Evolutionary conservation across 2,888 invertebrate genomes (phyloP).

Genomic region (Aspidiotus destructor): DNA sequence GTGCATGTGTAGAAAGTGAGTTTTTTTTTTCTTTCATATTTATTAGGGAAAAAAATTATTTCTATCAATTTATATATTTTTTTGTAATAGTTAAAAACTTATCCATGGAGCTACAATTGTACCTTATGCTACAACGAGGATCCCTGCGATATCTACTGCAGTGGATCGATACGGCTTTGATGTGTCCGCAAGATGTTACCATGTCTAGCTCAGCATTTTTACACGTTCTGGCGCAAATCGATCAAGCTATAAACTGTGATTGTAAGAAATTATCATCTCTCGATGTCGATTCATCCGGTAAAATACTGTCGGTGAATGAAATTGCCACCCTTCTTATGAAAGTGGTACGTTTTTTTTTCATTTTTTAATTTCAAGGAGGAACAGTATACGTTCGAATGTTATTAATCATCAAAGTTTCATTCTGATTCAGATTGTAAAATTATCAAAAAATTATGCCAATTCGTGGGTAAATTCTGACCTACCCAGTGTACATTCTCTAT

Average conservation of each 20-base stretch:
- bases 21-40: background rate
- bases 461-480: conserved; percentile 27
- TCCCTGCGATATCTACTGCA: conserved; percentile 51
- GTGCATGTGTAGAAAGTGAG: conserved; percentile 22
- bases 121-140: conserved; percentile 51
- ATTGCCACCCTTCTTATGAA: conserved; percentile 50
- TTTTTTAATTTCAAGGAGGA: background rate
- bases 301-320: conserved; percentile 44
- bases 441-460: conserved; percentile 23
- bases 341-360: conserved; percentile 39
- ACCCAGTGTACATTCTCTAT: conserved; percentile 15
- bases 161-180: conserved; percentile 53
- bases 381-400: background rate
- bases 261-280: conserved; percentile 26
- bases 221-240: conserved; percentile 33
- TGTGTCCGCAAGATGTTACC: conserved; percentile 37
- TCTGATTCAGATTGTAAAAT: conserved; percentile 15
- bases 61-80: background rate
- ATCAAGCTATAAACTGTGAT: conserved; percentile 33
- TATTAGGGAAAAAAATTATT: background rate
- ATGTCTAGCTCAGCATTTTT: conserved; percentile 33
- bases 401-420: background rate
- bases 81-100: conserved; percentile 41
- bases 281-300: conserved; percentile 7
- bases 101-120: conserved; percentile 48